Conservation (phyloP, 2,888 invertebrate genomes). For the Cancer borealis region DNA sequence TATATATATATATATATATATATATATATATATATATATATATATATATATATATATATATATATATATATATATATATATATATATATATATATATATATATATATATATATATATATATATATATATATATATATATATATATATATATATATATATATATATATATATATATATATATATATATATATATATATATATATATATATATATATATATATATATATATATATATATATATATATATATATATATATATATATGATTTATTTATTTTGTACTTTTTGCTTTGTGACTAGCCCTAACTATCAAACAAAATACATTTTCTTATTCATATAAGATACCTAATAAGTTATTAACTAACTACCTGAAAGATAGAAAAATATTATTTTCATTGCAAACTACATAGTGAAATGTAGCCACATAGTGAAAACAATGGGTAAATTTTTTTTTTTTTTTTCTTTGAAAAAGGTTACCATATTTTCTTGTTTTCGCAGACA, state of each 20-base stretch:
- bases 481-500: too few relatives aligned
- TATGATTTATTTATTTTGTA: conserved; percentile 51
- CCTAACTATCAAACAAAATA: conserved; percentile 2
- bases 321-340: conserved; percentile 6
- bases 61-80: conserved; percentile 59
- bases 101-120: conserved; percentile 60
- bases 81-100: conserved; percentile 61
- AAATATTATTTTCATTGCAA: background rate
- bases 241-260: conserved; percentile 22
- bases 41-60: conserved; percentile 52
- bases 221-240: conserved; percentile 59
- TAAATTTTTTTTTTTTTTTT: too few relatives aligned
- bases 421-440: background rate
- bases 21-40: conserved; percentile 49
- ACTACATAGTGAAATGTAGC: background rate
- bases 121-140: conserved; percentile 35
- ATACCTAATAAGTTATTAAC: background rate
- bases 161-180: background rate
- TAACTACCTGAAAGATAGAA: conserved; percentile 35
- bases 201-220: conserved; percentile 63
- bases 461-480: too few relatives aligned
- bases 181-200: conserved; percentile 60
- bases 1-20: conserved; percentile 47
- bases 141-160: conserved; percentile 15
- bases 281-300: conserved; percentile 60